Conservation (phyloP, 2,113 vertebrate genomes). For the Catharus fuscescens region DNA sequence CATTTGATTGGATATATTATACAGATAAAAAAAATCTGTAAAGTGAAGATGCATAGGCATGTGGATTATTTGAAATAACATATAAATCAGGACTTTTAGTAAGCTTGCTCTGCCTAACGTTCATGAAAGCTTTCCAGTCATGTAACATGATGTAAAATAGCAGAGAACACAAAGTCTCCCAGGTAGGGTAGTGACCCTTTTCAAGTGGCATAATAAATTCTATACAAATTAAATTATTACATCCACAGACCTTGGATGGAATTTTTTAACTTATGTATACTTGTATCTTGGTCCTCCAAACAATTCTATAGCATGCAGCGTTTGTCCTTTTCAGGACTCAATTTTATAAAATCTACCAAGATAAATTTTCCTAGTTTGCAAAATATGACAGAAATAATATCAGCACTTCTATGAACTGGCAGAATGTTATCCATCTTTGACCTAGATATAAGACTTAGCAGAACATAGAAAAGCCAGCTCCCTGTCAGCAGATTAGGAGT, state of each 20-base stretch:
- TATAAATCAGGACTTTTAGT: not conserved
- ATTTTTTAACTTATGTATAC: not conserved
- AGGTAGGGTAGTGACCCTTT: not conserved
- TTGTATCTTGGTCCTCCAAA: not conserved
- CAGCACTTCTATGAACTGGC: not conserved
- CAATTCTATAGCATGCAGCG: not conserved
- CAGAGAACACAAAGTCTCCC: not conserved
- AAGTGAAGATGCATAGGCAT: not conserved
- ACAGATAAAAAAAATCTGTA: not conserved
- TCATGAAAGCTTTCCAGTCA: not conserved
- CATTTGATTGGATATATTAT: not conserved
- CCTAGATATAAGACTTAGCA: not conserved
- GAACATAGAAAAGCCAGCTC: not conserved
- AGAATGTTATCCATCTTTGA: constrained; percentile 8
- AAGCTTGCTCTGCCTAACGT: not conserved
- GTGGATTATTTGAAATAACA: not conserved
- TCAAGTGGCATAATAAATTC: not conserved
- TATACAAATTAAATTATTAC: not conserved
- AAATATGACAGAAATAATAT: not conserved
- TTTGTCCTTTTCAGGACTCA: not conserved
- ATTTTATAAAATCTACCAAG: not conserved
- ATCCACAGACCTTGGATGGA: not conserved
- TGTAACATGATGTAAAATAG: not conserved
- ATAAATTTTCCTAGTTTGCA: not conserved
- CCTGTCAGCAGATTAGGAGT: not conserved